Evolutionary conservation across 2,888 invertebrate genomes (phyloP).

Genomic region (Cantharis lateralis): DNA sequence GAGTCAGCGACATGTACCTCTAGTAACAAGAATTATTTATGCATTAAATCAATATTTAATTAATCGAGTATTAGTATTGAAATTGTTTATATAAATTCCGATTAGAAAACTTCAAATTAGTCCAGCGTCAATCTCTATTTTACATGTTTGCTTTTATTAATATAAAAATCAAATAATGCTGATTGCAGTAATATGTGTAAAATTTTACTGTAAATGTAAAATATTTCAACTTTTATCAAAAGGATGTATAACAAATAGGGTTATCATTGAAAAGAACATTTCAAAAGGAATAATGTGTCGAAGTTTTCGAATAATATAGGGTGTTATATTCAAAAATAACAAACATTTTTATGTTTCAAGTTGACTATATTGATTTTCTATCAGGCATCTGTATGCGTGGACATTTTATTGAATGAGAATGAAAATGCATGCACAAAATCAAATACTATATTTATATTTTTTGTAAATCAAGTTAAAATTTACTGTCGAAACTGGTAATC

Average conservation of each 20-base stretch:
- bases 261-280: not conserved
- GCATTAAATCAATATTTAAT: too few relatives aligned
- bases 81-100: too few relatives aligned
- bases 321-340: not conserved
- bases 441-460: not conserved
- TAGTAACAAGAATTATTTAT: too few relatives aligned
- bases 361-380: not conserved
- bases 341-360: not conserved
- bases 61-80: too few relatives aligned
- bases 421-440: not conserved
- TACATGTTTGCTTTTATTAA: too few relatives aligned
- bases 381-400: not conserved
- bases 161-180: too few relatives aligned
- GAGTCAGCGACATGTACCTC: too few relatives aligned
- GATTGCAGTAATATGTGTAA: not conserved
- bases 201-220: not conserved
- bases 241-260: not conserved
- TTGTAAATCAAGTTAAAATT: too few relatives aligned
- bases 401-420: not conserved
- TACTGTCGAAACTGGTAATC: too few relatives aligned
- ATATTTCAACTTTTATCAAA: not conserved
- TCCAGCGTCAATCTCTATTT: too few relatives aligned
- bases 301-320: not conserved
- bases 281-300: not conserved
- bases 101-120: too few relatives aligned